Percentiles rank a stretch among this genome's conserved stretches.
These are phyloP conservation scores for Passer montanus DNA, from an alignment of 2,113 vertebrate species.

Conservation along the genomic window DNA sequence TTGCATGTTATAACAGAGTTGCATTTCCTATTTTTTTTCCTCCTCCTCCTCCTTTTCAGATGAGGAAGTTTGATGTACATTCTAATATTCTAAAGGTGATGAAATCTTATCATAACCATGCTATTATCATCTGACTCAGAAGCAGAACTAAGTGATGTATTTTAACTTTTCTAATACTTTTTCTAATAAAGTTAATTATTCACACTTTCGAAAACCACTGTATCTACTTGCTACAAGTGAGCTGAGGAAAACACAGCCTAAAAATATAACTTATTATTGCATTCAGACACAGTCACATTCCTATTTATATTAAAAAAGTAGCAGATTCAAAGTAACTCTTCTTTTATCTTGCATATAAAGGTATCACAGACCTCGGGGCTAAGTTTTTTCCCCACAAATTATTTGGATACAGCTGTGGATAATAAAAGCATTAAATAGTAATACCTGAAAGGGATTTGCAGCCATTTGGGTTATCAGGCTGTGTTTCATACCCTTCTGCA, in stretches of 20 bases:
- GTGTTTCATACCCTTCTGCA: constrained; percentile 89
- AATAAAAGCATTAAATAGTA: background rate
- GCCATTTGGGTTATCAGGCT: constrained; percentile 84
- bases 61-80: background rate
- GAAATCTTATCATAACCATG: background rate
- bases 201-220: background rate
- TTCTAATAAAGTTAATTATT: background rate
- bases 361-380: background rate
- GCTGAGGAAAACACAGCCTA: background rate
- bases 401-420: background rate
- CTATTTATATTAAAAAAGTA: background rate
- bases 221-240: background rate
- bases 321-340: background rate
- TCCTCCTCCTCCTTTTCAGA: background rate
- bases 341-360: background rate
- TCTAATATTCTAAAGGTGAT: background rate
- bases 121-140: background rate
- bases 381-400: background rate
- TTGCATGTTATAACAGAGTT: background rate
- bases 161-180: background rate
- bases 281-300: background rate
- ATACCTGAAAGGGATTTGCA: constrained; percentile 95
- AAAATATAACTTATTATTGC: background rate
- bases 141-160: background rate
- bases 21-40: background rate